These are phyloP conservation scores for Fregata magnificens DNA, from an alignment of 2,113 vertebrate species.

Conservation along the genomic window DNA sequence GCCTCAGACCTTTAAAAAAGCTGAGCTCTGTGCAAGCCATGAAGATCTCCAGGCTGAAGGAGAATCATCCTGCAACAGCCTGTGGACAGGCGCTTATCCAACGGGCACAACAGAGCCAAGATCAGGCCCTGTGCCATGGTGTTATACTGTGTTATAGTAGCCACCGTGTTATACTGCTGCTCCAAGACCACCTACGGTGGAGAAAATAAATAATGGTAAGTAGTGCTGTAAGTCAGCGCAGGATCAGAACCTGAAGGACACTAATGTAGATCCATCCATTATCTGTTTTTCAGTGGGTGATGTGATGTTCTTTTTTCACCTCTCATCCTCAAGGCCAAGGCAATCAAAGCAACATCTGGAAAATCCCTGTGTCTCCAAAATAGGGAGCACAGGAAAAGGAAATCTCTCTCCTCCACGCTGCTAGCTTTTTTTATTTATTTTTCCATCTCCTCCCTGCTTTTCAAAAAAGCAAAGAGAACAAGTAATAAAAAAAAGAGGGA, in stretches of 20 bases:
- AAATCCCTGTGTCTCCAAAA: neutral
- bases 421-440: neutral
- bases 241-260: neutral
- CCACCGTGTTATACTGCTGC: neutral
- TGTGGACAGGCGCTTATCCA: neutral
- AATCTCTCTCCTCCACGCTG: neutral
- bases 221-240: neutral
- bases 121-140: neutral
- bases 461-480: neutral
- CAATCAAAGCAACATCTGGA: neutral
- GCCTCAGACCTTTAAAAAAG: neutral
- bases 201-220: neutral
- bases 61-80: neutral
- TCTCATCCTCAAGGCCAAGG: neutral
- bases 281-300: neutral
- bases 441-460: neutral
- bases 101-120: neutral
- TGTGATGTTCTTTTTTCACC: neutral
- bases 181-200: neutral
- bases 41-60: neutral
- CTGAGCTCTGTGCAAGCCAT: neutral
- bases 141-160: neutral
- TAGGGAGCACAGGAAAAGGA: neutral
- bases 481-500: neutral
- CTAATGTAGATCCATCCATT: neutral